Base-by-base conservation (phyloP, 1,140 invertebrate genomes). In the Hermetia illucens region DNA sequence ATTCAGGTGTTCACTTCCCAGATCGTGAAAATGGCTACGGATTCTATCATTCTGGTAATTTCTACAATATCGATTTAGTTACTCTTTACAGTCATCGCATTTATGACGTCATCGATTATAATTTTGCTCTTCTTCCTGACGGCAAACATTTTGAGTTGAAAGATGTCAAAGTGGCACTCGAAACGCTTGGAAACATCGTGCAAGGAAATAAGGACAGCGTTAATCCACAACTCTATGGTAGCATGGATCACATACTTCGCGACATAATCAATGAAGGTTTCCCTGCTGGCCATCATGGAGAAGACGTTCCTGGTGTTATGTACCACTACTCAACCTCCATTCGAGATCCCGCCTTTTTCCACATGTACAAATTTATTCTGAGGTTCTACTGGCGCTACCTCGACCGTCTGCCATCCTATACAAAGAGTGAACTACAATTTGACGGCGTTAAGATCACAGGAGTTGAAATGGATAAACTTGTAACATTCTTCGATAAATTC, bases 291-390 rank as follows among this genome's bases (percentile, higher is more conserved):
- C 21, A 51, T 44, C 39, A 61, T 15, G 53, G 69, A 18, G 53
- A 55, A 25, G 49, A 60, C 6, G 42, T 63, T n/a, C 70, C 72
- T 3, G 55, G 55, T 10, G 63, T 60, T 18, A 53, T 76, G 16
- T 66, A 72, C 48, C 62, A 66, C 40, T 70, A 63, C 47, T 55
- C 65, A 35, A 77, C 76, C 13, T 68, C 71, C 2, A 44, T 77
- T 24, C 69, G 77, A 21, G 77, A 80, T 44, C 76, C 77, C 5
- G 62, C 66, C 4, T 77, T 77, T 65, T 80, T 69, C 48, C 66
- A 71, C 38, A 57, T 79, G 4, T 72, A 71, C 58, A 72, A 71
- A 47, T 70, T 65, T 27, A 69, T 78, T 42, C 43, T 75, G 3
- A 49, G 58, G 27, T 71, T 52, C 50, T 79, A 76, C 50, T 73